Conservation (phyloP, 2,113 vertebrate species). For the Dipodomys ordii region DNA sequence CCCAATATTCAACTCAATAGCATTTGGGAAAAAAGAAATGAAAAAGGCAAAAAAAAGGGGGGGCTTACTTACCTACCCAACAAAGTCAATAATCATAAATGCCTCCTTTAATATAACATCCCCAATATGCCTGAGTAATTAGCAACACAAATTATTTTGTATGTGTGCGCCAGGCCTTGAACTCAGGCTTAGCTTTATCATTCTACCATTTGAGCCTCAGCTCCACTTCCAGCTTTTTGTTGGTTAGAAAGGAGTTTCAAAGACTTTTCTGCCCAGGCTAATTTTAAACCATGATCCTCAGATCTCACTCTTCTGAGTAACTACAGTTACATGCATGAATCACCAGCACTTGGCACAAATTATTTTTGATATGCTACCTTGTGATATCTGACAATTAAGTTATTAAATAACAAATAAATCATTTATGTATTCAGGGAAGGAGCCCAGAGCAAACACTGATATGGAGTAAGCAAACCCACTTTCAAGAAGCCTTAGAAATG, state of each 20-base stretch:
- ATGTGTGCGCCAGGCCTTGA: too few relatives aligned
- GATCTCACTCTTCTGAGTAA: too few relatives aligned
- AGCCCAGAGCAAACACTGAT: background rate
- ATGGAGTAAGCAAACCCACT: background rate
- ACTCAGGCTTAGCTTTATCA: too few relatives aligned
- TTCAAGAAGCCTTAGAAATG: slow-evolving; percentile 48
- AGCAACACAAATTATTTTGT: background rate
- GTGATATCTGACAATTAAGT: slow-evolving; percentile 8
- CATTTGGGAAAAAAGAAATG: background rate
- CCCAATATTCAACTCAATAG: slow-evolving; percentile 9
- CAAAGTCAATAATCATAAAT: slow-evolving; percentile 30
- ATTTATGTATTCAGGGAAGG: background rate
- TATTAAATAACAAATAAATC: slow-evolving; percentile 42
- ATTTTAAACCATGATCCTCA: too few relatives aligned
- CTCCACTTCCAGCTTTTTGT: too few relatives aligned
- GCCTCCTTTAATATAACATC: background rate
- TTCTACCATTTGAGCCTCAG: too few relatives aligned
- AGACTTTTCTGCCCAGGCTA: too few relatives aligned
- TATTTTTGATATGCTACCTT: slow-evolving; percentile 42
- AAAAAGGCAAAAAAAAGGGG: background rate
- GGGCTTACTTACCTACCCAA: background rate
- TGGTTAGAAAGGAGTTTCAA: too few relatives aligned
- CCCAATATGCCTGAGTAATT: background rate
- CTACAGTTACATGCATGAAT: too few relatives aligned
- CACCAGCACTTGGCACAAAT: background rate